phyloP scores from a whole-genome alignment of 2,113 vertebrate species.

The Taurulus bubalis region DNA sequence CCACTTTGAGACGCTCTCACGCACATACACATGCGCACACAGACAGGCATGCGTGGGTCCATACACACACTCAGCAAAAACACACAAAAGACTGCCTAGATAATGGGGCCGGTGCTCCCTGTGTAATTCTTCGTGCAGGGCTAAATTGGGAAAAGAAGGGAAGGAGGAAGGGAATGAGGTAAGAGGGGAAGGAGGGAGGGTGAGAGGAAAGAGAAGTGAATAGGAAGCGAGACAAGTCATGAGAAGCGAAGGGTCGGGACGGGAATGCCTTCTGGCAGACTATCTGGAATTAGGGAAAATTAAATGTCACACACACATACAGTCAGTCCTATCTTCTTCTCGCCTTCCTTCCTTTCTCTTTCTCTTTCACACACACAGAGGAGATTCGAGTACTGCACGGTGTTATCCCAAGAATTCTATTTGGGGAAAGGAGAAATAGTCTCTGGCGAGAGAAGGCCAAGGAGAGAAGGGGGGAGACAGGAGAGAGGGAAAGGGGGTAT shows the following conservation, averaged over 20 bases:
- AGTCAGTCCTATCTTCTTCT: conserved; percentile 57
- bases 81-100: conserved; percentile 62
- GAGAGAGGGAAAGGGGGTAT: conserved; percentile 24
- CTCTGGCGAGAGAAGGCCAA: conserved; percentile 37
- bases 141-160: conserved; percentile 82
- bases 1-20: conserved; percentile 78
- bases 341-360: conserved; percentile 40
- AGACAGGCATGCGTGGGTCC: conserved; percentile 48
- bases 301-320: conserved; percentile 80
- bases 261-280: conserved; percentile 84
- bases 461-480: conserved; percentile 19
- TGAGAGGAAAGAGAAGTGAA: conserved; percentile 51
- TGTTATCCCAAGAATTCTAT: conserved; percentile 71
- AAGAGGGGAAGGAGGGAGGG: conserved; percentile 58
- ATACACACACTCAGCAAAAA: conserved; percentile 41
- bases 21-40: conserved; percentile 60
- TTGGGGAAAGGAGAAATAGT: conserved; percentile 64
- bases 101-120: conserved; percentile 82
- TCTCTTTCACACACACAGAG: conserved; percentile 54
- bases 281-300: conserved; percentile 86
- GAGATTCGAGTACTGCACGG: conserved; percentile 58
- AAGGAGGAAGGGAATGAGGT: conserved; percentile 68
- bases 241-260: conserved; percentile 63
- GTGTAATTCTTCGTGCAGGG: conserved; percentile 79
- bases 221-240: conserved; percentile 58